These are phyloP conservation scores for Hartigia nigra DNA, from an alignment of 2,888 invertebrate genomes.

Conservation along the genomic window DNA sequence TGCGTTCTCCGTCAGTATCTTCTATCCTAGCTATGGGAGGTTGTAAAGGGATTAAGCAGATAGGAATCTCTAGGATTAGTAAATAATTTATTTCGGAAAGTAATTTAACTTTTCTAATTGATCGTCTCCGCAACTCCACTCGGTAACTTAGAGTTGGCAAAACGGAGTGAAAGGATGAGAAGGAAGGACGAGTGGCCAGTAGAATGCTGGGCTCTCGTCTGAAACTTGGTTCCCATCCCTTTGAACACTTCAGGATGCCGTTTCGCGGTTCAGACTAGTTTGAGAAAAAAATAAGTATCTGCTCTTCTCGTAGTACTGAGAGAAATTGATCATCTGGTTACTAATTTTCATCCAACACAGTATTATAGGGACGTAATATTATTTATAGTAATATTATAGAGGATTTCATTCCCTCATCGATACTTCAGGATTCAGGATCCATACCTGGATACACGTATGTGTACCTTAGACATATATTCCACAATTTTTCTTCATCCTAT, in stretches of 20 bases:
- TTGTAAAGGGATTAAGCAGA: background rate
- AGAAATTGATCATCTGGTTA: background rate
- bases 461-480: too few relatives aligned
- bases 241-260: background rate
- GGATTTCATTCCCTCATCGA: background rate
- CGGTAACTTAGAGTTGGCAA: slow-evolving; percentile 17
- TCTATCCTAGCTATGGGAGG: background rate
- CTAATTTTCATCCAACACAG: background rate
- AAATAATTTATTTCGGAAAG: slow-evolving; percentile 55
- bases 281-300: background rate
- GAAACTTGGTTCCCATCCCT: background rate
- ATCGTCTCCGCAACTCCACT: slow-evolving; percentile 34
- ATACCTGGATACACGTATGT: background rate
- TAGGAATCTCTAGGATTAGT: slow-evolving; percentile 38
- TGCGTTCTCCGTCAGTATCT: background rate
- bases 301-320: background rate
- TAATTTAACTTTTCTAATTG: slow-evolving; percentile 61
- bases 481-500: too few relatives aligned
- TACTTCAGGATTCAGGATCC: background rate
- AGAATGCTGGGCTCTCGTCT: background rate
- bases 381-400: too few relatives aligned
- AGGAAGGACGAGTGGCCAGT: background rate
- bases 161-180: slow-evolving; percentile 14
- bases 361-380: background rate
- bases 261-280: slow-evolving; percentile 1